Conservation (phyloP, 2,797 vertebrate species). For the Chrysocyon brachyurus region DNA sequence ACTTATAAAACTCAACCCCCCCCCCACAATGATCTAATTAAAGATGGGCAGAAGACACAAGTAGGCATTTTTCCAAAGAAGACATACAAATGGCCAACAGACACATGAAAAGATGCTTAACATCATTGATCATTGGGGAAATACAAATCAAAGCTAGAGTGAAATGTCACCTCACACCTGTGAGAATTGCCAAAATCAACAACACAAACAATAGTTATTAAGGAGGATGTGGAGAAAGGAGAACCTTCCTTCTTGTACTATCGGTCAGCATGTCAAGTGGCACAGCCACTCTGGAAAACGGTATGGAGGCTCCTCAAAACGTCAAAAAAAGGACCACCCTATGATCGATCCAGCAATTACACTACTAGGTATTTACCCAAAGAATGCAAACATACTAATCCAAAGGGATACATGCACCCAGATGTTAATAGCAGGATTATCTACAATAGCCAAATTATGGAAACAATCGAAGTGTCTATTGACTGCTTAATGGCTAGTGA, state of each 20-base stretch:
- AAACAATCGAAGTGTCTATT: neutral
- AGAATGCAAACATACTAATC: neutral
- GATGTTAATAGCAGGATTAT: neutral
- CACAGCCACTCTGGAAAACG: neutral
- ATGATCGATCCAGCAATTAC: neutral
- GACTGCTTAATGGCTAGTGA: neutral
- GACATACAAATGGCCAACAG: neutral
- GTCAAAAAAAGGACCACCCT: neutral
- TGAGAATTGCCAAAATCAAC: neutral
- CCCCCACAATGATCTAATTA: neutral
- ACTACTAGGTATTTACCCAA: neutral
- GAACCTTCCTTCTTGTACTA: neutral
- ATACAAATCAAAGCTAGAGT: neutral
- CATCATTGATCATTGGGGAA: neutral
- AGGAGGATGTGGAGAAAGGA: neutral
- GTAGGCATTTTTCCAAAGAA: neutral
- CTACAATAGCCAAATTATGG: neutral
- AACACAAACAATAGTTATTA: neutral
- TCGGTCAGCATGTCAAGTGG: neutral
- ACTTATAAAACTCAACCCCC: neutral
- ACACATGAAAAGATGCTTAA: neutral
- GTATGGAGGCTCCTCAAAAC: neutral
- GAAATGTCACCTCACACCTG: neutral
- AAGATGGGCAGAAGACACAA: neutral
- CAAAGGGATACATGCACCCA: neutral